Conservation (phyloP, 1,140 invertebrate species). For the Brachionus rubens region DNA sequence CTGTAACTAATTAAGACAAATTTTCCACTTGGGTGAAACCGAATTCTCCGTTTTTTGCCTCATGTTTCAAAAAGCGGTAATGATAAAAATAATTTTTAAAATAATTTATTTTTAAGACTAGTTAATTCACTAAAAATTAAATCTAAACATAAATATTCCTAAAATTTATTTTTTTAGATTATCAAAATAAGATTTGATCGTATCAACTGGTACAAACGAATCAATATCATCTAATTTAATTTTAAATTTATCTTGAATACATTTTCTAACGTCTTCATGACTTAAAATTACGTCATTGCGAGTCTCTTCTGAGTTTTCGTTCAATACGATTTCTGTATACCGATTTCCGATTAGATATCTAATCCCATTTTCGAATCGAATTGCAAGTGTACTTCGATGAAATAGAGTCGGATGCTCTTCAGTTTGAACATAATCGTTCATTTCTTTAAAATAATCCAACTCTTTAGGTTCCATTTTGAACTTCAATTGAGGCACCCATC, state of each 20-base stretch:
- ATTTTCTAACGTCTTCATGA: neutral
- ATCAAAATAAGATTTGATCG: neutral
- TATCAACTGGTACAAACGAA: neutral
- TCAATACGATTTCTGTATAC: neutral
- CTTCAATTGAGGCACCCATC: slow-evolving; percentile 8
- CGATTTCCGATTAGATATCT: neutral
- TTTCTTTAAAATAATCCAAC: slow-evolving; percentile 19
- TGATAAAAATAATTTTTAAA: too few species aligned
- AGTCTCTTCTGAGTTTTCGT: neutral
- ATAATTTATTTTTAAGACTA: too few species aligned
- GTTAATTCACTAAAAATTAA: too few species aligned
- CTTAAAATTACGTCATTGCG: neutral
- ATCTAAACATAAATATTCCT: too few species aligned
- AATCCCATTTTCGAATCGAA: neutral
- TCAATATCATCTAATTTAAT: neutral
- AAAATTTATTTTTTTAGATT: neutral
- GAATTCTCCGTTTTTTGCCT: too few species aligned
- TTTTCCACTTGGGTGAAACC: too few species aligned
- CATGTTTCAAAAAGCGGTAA: too few species aligned
- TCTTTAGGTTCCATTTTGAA: slow-evolving; percentile 26
- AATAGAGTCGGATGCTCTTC: slow-evolving; percentile 19
- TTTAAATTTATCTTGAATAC: neutral
- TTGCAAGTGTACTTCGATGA: neutral
- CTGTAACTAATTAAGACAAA: too few species aligned
- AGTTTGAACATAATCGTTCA: slow-evolving; percentile 45